Base-by-base conservation (phyloP, 2,113 vertebrate genomes). In the Phasianus colchicus region DNA sequence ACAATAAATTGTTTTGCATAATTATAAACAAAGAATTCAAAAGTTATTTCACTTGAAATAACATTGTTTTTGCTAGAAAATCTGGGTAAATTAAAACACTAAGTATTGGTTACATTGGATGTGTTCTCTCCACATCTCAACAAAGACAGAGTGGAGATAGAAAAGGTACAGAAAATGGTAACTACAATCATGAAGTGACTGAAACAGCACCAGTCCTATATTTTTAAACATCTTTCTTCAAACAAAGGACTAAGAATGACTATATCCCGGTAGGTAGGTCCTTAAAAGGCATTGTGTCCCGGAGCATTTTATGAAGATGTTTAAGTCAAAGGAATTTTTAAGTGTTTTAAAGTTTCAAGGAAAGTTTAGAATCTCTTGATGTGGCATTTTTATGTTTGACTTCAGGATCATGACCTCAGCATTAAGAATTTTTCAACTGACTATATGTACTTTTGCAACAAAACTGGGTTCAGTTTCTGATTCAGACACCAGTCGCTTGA, bases 1-100 rank as follows among this genome's bases (percentile, higher is more conserved):
- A 0, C 6, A 82, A 57, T 14, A 34, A 55, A 57, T 9, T 40
- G 1, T 32, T 63, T 4, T 20, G 6, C 2, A 30, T 4, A 12
- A 40, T 42, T 32, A 73, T 16, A 65, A 73, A 69, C 3, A 13
- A 4, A 78, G 69, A 43, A 34, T 34, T 20, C 9, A 63, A 6
- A 87, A 6, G 3, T 40, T 80, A 17, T 50, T 16, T 83, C 78
- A 13, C 30, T 50, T 50, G 48, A 50, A 50, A 50, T 24, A 50
- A 7, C 22, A 50, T 50, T 50, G 24, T 25, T 25, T 79, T 16
- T 24, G 60, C 10, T 36, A 83, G 13, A 65, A 73, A 69, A 73
- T 3, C 8, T 42, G 55, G 9, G 32, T 29, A 11, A 6, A 21
- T 52, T 12, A 27, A 10, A 8, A n/a, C 57, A 43, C 80, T 38